phyloP scores from a whole-genome alignment of 1,140 invertebrate species.

The Sipha flava region DNA sequence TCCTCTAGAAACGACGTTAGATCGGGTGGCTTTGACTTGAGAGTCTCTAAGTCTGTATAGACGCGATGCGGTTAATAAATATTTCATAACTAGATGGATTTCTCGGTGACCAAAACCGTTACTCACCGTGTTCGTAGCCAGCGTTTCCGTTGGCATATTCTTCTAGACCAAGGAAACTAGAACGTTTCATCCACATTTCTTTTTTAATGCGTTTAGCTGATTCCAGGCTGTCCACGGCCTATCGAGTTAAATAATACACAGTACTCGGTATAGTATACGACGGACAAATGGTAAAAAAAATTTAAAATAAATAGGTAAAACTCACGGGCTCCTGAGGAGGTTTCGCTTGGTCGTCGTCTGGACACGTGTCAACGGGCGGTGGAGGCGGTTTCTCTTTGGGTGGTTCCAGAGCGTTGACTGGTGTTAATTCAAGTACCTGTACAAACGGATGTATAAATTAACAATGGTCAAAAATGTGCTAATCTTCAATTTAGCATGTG shows the following conservation, averaged over 20 bases:
- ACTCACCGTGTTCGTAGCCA: slow-evolving; percentile 50
- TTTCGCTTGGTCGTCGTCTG: slow-evolving; percentile 44
- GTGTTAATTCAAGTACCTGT: slow-evolving; percentile 15
- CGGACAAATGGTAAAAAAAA: background rate
- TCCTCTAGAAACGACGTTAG: slow-evolving; percentile 68
- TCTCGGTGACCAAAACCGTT: background rate
- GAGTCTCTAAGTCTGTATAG: slow-evolving; percentile 47
- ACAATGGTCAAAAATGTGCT: no score
- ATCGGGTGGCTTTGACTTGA: slow-evolving; percentile 63
- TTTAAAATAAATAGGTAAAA: background rate
- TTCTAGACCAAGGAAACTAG: slow-evolving; percentile 76
- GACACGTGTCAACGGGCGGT: slow-evolving; percentile 57
- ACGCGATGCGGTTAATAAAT: background rate
- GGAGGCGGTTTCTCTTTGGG: slow-evolving; percentile 79
- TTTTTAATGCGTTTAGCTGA: slow-evolving; percentile 78
- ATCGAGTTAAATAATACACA: background rate
- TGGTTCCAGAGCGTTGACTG: slow-evolving; percentile 51
- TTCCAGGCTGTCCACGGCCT: slow-evolving; percentile 50
- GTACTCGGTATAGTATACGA: background rate
- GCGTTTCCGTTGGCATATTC: slow-evolving; percentile 55
- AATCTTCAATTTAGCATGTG: no score
- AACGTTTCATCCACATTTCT: slow-evolving; percentile 71
- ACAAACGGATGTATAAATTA: no score
- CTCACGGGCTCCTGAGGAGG: slow-evolving; percentile 20
- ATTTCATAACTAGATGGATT: background rate